phyloP scores from a whole-genome alignment of 2,113 vertebrate genomes.

The Sebastes fasciatus region DNA sequence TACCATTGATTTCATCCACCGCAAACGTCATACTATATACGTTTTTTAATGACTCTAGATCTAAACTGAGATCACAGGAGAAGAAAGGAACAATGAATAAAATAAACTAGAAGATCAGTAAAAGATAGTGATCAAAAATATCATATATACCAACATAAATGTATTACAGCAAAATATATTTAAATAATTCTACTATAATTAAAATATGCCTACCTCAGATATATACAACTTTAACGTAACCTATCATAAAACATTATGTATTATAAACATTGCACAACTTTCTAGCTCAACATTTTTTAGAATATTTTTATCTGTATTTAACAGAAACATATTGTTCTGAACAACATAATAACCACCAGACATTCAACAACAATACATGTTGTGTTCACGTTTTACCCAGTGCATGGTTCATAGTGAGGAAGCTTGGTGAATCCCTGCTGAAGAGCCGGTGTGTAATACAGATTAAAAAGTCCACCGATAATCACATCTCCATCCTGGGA shows the following conservation, averaged over 20 bases:
- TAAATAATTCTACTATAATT: neutral
- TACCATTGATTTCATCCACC: constrained; percentile 81
- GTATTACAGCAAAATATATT: neutral
- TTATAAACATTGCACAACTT: neutral
- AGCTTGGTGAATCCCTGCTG: constrained; percentile 61
- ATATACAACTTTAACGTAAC: neutral
- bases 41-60: constrained; percentile 62
- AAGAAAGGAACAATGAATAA: neutral
- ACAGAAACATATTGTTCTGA: neutral
- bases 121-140: neutral
- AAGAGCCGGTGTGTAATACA: constrained; percentile 53
- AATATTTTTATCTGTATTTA: neutral
- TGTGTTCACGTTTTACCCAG: constrained; percentile 59
- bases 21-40: constrained; percentile 78
- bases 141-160: neutral
- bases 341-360: neutral
- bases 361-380: neutral
- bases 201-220: neutral
- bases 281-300: neutral
- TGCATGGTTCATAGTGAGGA: constrained; percentile 65
- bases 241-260: neutral
- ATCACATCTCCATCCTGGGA: constrained; percentile 79
- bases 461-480: constrained; percentile 76
- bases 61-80: constrained; percentile 59
- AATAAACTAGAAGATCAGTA: neutral